Evolutionary conservation across 2,113 vertebrate species (phyloP).

Genomic region (Oceanodroma tethys): DNA sequence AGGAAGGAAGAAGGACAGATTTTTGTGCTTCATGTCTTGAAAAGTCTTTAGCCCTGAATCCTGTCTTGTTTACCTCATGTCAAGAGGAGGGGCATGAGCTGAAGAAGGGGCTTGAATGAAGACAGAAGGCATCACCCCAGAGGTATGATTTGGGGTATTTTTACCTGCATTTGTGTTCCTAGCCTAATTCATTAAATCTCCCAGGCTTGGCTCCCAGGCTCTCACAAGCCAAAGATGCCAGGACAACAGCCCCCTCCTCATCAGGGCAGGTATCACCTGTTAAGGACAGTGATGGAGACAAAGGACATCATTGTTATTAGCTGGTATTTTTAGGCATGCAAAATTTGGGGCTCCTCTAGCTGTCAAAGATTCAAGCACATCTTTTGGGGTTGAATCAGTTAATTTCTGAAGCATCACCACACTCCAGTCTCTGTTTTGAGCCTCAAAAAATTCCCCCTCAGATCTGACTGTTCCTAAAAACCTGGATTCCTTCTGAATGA

Average conservation of each 20-base stretch:
- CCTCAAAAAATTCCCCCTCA: not conserved
- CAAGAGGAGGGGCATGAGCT: not conserved
- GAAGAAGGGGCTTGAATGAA: not conserved
- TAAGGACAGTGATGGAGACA: not conserved
- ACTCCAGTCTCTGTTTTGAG: not conserved
- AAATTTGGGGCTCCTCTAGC: not conserved
- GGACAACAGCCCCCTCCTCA: not conserved
- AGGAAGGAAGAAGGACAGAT: not conserved
- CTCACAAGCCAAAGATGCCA: not conserved
- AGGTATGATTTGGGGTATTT: not conserved
- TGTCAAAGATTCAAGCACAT: not conserved
- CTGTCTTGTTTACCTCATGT: rapidly evolving
- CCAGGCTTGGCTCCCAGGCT: not conserved
- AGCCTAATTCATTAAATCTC: not conserved
- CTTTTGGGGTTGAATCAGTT: not conserved
- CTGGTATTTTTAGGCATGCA: not conserved
- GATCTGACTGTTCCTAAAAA: not conserved
- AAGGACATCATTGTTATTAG: rapidly evolving
- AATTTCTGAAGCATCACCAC: not conserved
- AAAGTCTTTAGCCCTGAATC: not conserved
- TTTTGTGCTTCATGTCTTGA: rapidly evolving
- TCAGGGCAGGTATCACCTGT: not conserved
- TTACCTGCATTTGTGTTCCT: not conserved
- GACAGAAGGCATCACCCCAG: not conserved
- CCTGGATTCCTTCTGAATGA: not conserved